A percentile compares a stretch with the other conserved stretches of the same genome.
Evolutionary conservation across 1,140 invertebrate genomes (phyloP).

Genomic region (Aradophagus sp.): DNA sequence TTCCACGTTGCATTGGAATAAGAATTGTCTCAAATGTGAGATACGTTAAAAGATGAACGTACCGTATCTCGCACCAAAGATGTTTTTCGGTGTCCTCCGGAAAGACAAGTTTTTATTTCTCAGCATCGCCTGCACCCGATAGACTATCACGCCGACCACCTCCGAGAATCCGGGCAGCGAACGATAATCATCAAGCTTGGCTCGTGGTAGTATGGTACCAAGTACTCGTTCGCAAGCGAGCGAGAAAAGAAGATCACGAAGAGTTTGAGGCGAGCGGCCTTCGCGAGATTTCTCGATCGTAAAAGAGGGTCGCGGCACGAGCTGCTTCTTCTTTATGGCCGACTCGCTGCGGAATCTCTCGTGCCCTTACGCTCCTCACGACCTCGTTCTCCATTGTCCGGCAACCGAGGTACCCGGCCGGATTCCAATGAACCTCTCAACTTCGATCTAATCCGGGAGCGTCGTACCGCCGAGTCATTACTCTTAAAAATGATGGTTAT

Average conservation of each 20-base stretch:
- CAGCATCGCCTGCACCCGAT: too few species aligned
- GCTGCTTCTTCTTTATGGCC: conserved; percentile 58
- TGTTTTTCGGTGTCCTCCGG: too few species aligned
- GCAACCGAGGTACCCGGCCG: conserved; percentile 54
- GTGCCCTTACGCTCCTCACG: conserved; percentile 26
- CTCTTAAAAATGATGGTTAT: too few species aligned
- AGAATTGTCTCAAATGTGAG: too few species aligned
- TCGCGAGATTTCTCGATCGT: conserved; percentile 56
- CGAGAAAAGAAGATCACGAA: conserved; percentile 53
- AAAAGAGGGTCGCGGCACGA: conserved; percentile 52
- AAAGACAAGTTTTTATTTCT: too few species aligned
- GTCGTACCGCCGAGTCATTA: background rate
- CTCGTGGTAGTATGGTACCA: conserved; percentile 32
- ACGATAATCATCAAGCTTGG: conserved; percentile 35
- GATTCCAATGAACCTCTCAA: conserved; percentile 58
- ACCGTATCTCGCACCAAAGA: too few species aligned
- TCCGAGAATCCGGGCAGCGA: conserved; percentile 38
- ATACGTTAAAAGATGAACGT: too few species aligned
- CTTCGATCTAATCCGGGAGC: conserved; percentile 56
- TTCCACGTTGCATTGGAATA: too few species aligned
- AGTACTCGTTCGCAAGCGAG: too few species aligned
- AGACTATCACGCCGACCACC: conserved; percentile 17
- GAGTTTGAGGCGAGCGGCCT: conserved; percentile 14
- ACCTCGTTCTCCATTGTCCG: conserved; percentile 58
- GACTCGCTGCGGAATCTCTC: conserved; percentile 30